Conservation (phyloP, 2,113 vertebrate genomes). For the Pterocles burchelli region DNA sequence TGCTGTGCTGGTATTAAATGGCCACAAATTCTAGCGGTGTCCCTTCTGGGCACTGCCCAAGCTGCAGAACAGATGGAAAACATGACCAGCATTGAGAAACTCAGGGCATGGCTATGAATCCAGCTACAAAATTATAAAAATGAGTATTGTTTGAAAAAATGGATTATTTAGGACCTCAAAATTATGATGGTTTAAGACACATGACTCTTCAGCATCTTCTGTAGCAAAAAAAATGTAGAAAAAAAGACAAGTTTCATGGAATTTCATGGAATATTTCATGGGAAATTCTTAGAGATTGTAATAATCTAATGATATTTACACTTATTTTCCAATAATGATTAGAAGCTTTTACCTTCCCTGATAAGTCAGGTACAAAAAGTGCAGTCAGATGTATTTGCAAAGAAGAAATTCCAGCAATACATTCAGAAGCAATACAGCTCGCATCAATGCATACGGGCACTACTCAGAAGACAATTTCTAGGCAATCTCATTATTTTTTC, state of each 20-base stretch:
- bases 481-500: constrained; percentile 6
- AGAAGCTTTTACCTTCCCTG: not conserved
- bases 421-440: not conserved
- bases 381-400: not conserved
- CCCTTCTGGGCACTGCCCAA: not conserved
- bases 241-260: not conserved
- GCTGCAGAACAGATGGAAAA: not conserved
- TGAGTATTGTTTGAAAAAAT: not conserved
- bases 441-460: not conserved
- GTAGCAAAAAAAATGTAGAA: not conserved
- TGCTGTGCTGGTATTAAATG: not conserved
- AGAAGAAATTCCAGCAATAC: not conserved
- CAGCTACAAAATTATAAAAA: not conserved
- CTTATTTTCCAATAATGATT: not conserved
- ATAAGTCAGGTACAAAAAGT: not conserved
- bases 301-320: not conserved
- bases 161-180: not conserved
- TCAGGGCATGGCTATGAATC: not conserved
- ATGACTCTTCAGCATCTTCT: not conserved
- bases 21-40: not conserved
- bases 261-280: not conserved
- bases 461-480: not conserved
- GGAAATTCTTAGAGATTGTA: not conserved
- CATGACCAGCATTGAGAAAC: not conserved
- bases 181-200: not conserved